Percentiles rank a stretch among this genome's conserved stretches.
Evolutionary conservation across 2,113 vertebrate species (phyloP).

Genomic region (Lucifuga dentata): DNA sequence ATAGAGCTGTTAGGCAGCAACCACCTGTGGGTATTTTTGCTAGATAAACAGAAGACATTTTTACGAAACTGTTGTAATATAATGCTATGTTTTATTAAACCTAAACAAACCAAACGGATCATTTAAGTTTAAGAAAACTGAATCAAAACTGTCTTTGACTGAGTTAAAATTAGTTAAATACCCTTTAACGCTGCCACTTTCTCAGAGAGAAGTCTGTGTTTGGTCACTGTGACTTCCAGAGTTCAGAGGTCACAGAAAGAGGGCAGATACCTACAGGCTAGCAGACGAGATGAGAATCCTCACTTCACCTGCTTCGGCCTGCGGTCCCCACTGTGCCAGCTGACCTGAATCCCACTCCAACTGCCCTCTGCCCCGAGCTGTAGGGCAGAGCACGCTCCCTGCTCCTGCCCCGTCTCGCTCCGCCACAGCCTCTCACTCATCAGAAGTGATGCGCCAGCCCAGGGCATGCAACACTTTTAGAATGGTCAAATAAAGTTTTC

Average conservation of each 20-base stretch:
- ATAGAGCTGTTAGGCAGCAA: background rate
- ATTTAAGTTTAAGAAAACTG: background rate
- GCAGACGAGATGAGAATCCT: slow-evolving; percentile 53
- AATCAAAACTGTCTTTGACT: background rate
- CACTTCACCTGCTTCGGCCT: slow-evolving; percentile 63
- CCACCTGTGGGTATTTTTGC: slow-evolving; percentile 25
- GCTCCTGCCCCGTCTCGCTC: background rate
- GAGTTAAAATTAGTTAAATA: slow-evolving; percentile 22
- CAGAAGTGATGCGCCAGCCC: slow-evolving; percentile 18
- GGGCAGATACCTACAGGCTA: slow-evolving; percentile 62
- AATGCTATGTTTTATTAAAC: background rate
- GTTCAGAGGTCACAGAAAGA: slow-evolving; percentile 55
- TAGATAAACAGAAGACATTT: slow-evolving; percentile 23
- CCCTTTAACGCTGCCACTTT: slow-evolving; percentile 15
- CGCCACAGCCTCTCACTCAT: slow-evolving; percentile 34
- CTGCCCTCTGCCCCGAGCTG: slow-evolving; percentile 78
- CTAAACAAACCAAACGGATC: background rate
- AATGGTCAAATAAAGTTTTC: slow-evolving; percentile 23
- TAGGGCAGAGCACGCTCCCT: slow-evolving; percentile 52
- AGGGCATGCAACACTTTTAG: slow-evolving; percentile 29
- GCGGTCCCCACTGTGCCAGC: slow-evolving; percentile 64
- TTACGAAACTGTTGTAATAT: background rate
- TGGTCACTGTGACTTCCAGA: slow-evolving; percentile 32
- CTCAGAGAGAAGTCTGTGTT: slow-evolving; percentile 30
- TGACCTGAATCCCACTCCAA: slow-evolving; percentile 76